A percentile compares a stretch with the other conserved stretches of the same genome.
Evolutionary conservation across 2,797 vertebrate species (phyloP).

Genomic region (Periparus ater): DNA sequence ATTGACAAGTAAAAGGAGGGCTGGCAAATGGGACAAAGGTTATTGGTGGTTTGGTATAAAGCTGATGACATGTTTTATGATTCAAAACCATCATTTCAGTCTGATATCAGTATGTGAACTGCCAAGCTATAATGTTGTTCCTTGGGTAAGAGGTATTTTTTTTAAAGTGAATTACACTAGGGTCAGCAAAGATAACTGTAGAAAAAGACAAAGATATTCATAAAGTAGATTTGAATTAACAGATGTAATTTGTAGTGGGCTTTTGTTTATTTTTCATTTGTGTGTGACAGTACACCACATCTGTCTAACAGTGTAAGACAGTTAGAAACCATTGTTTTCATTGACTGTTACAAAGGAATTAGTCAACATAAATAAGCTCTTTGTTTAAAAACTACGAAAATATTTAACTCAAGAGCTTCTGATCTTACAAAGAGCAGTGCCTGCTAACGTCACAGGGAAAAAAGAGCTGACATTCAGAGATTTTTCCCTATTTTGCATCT

Average conservation of each 20-base stretch:
- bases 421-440: conserved; percentile 47
- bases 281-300: not conserved
- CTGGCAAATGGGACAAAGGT: conserved; percentile 87
- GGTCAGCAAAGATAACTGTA: conserved; percentile 81
- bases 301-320: conserved; percentile 9
- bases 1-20: conserved; percentile 81
- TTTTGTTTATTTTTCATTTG: conserved; percentile 36
- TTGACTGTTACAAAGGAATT: conserved; percentile 42
- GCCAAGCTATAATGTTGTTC: conserved; percentile 83
- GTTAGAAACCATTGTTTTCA: conserved; percentile 8
- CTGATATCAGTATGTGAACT: conserved; percentile 90
- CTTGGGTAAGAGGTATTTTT: conserved; percentile 77
- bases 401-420: conserved; percentile 42
- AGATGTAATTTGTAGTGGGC: not conserved
- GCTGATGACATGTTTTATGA: conserved; percentile 92
- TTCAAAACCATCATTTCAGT: conserved; percentile 88
- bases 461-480: conserved; percentile 11
- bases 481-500: conserved; percentile 35
- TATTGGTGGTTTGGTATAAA: conserved; percentile 85
- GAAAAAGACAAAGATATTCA: conserved; percentile 72
- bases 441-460: conserved; percentile 25
- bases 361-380: conserved; percentile 39
- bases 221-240: conserved; percentile 52
- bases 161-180: conserved; percentile 80
- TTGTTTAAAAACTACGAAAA: conserved; percentile 53